phyloP scores from a whole-genome alignment of 2,113 vertebrate species.

The Dromaius novaehollandiae region DNA sequence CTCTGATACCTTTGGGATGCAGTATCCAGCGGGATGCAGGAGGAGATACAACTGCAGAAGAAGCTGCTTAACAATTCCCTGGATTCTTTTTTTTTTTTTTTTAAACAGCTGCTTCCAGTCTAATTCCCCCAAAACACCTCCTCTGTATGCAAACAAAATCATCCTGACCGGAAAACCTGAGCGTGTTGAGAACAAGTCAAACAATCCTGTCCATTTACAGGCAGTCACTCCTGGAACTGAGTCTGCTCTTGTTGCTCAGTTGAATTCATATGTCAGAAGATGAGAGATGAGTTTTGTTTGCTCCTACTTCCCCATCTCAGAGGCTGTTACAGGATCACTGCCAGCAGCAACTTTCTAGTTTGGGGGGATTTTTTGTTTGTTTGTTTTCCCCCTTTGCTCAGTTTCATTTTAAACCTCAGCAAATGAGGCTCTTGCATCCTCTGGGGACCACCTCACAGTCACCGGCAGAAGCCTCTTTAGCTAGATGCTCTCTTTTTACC shows the following conservation, averaged over 20 bases:
- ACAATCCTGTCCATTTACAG: background rate
- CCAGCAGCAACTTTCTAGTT: background rate
- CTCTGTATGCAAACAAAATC: background rate
- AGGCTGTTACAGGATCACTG: background rate
- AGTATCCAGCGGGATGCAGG: no score
- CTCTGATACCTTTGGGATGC: no score
- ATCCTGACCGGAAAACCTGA: background rate
- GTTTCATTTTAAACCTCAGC: background rate
- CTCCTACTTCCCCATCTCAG: background rate
- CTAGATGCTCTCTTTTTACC: background rate
- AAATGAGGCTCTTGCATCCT: background rate
- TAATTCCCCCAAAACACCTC: background rate
- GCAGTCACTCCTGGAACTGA: rapidly evolving
- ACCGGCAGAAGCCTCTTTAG: background rate
- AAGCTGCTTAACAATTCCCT: background rate
- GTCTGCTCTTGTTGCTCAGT: background rate
- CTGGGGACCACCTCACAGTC: background rate
- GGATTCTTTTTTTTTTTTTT: background rate
- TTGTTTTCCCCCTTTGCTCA: background rate
- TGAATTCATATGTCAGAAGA: background rate
- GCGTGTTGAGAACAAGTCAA: background rate
- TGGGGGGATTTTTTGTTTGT: background rate
- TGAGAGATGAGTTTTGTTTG: background rate
- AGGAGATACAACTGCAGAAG: background rate
- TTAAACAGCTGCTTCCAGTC: background rate